Evolutionary conservation across 2,113 vertebrate species (phyloP).

Genomic region (Tiliqua scincoides): DNA sequence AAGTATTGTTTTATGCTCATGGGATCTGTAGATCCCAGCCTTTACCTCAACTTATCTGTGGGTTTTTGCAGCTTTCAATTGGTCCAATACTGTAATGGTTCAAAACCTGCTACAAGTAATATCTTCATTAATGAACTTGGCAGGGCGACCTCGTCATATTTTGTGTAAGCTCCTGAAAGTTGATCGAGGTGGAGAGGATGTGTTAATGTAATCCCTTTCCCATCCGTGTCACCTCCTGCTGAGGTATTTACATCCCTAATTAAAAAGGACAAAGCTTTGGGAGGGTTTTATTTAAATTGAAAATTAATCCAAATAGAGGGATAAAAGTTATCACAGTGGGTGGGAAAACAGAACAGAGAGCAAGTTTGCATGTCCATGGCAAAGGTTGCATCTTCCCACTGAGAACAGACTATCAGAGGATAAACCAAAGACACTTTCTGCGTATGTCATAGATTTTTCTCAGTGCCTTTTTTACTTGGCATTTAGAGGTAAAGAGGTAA

Average conservation of each 20-base stretch:
- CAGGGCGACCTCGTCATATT: background rate
- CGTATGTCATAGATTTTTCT: no score
- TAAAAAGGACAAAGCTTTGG: conserved; percentile 24
- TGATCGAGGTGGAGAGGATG: background rate
- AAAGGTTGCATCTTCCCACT: background rate
- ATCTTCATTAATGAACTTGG: background rate
- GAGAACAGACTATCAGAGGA: background rate
- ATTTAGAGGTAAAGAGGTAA: background rate
- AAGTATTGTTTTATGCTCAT: no score
- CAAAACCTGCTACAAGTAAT: accelerated
- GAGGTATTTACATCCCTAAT: conserved; percentile 32
- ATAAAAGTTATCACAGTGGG: conserved; percentile 17
- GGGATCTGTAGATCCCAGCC: no score
- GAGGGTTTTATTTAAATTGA: conserved; percentile 34
- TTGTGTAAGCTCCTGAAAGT: background rate
- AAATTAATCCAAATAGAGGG: conserved; percentile 15
- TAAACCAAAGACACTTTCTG: background rate
- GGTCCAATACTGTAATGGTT: background rate
- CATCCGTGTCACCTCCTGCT: background rate
- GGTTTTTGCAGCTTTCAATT: background rate
- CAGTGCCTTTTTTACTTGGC: background rate
- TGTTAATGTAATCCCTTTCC: background rate
- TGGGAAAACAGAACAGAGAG: background rate
- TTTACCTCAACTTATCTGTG: background rate
- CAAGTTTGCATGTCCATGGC: background rate